phyloP scores from a whole-genome alignment of 2,888 invertebrate genomes.

The Argynnis bischoffii region DNA sequence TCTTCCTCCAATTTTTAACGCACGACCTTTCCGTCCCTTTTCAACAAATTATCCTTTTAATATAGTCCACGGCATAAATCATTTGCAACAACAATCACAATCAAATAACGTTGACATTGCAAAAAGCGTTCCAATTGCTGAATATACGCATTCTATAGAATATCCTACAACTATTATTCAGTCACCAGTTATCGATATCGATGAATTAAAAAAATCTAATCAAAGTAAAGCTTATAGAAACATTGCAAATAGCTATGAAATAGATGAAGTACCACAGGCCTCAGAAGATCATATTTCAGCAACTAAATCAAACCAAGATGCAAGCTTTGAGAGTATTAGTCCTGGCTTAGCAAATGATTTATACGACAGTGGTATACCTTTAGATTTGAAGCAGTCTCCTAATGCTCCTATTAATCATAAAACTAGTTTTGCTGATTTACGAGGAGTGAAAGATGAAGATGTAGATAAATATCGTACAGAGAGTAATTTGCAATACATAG shows the following conservation, averaged over 20 bases:
- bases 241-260: constrained; percentile 64
- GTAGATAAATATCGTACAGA: constrained; percentile 74
- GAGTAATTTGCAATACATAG: constrained; percentile 76
- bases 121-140: constrained; percentile 86
- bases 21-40: constrained; percentile 78
- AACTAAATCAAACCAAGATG: constrained; percentile 66
- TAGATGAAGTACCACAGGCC: constrained; percentile 74
- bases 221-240: constrained; percentile 69
- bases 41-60: constrained; percentile 52
- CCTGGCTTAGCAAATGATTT: constrained; percentile 63
- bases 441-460: constrained; percentile 70
- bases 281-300: constrained; percentile 74
- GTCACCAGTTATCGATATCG: constrained; percentile 85
- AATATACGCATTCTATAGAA: constrained; percentile 87
- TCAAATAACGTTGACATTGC: constrained; percentile 77
- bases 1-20: constrained; percentile 84
- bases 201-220: constrained; percentile 58
- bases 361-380: constrained; percentile 58
- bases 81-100: constrained; percentile 56
- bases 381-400: constrained; percentile 53
- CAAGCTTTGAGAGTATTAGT: constrained; percentile 71
- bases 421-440: constrained; percentile 65
- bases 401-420: constrained; percentile 61
- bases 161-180: constrained; percentile 88
- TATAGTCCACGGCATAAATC: constrained; percentile 60